Evolutionary conservation across 2,888 invertebrate genomes (phyloP).

Genomic region (Nasonia oneida): DNA sequence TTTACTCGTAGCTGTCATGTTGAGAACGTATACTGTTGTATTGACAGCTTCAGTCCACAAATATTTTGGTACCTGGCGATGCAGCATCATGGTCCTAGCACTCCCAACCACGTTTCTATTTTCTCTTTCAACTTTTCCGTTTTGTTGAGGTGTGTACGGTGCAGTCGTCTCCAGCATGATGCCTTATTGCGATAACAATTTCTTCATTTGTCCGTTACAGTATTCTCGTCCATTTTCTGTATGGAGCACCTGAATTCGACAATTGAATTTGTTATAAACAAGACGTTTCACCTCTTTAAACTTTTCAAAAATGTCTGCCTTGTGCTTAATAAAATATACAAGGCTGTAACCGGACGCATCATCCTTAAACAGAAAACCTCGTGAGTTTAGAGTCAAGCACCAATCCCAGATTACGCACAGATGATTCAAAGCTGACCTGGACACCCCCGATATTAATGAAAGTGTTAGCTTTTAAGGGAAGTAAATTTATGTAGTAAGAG

Average conservation of each 20-base stretch:
- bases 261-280: slow-evolving; percentile 43
- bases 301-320: slow-evolving; percentile 45
- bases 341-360: slow-evolving; percentile 48
- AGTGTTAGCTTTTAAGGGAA: too few relatives aligned
- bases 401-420: too few relatives aligned
- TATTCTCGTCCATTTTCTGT: slow-evolving; percentile 62
- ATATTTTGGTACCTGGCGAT: background rate
- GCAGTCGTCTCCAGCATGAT: slow-evolving; percentile 47
- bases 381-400: too few relatives aligned
- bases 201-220: slow-evolving; percentile 42
- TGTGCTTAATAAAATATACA: slow-evolving; percentile 61
- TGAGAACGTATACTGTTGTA: background rate
- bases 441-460: too few relatives aligned
- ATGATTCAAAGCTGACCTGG: too few relatives aligned
- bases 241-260: slow-evolving; percentile 44
- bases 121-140: background rate
- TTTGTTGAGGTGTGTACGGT: slow-evolving; percentile 61
- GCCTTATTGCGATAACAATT: slow-evolving; percentile 50
- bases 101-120: background rate
- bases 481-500: too few relatives aligned
- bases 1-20: background rate
- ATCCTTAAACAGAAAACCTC: slow-evolving; percentile 53
- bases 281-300: slow-evolving; percentile 45
- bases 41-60: background rate
- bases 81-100: background rate